phyloP scores from a whole-genome alignment of 2,888 invertebrate genomes.

The Zonitis immaculata region DNA sequence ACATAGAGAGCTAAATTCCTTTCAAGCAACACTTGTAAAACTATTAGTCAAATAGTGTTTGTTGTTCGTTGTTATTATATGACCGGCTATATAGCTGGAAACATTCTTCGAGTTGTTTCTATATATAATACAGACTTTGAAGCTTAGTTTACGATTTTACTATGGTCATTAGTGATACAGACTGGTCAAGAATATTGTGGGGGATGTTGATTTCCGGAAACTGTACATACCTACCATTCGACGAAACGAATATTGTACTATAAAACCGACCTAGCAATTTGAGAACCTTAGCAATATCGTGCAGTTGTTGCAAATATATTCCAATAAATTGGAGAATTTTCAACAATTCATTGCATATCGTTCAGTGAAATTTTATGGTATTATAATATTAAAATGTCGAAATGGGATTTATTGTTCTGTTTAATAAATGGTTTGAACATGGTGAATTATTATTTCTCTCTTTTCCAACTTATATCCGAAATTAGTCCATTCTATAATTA shows the following conservation, averaged over 20 bases:
- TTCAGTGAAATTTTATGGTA: too few species aligned
- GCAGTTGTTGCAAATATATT: neutral
- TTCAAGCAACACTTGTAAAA: slow-evolving; percentile 37
- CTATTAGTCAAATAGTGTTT: slow-evolving; percentile 41
- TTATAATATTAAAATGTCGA: too few species aligned
- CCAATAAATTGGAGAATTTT: too few species aligned
- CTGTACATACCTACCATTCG: neutral
- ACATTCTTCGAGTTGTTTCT: slow-evolving; percentile 15
- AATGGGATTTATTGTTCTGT: neutral
- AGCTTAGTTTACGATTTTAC: neutral
- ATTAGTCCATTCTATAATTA: neutral
- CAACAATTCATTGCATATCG: too few species aligned
- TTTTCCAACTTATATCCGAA: neutral
- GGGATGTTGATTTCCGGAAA: neutral
- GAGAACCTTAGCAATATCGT: too few species aligned
- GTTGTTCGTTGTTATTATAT: slow-evolving; percentile 13
- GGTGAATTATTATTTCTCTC: neutral
- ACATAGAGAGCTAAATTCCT: slow-evolving; percentile 27
- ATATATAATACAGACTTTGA: neutral
- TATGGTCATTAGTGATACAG: neutral
- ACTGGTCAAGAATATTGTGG: neutral
- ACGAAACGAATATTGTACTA: too few species aligned
- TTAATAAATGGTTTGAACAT: neutral
- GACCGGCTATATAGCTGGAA: slow-evolving; percentile 9
- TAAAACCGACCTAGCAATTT: too few species aligned